Percentiles rank a stretch among this genome's conserved stretches.
Evolutionary conservation across 2,113 vertebrate genomes (phyloP).

Genomic region (Cryptotis parvus): DNA sequence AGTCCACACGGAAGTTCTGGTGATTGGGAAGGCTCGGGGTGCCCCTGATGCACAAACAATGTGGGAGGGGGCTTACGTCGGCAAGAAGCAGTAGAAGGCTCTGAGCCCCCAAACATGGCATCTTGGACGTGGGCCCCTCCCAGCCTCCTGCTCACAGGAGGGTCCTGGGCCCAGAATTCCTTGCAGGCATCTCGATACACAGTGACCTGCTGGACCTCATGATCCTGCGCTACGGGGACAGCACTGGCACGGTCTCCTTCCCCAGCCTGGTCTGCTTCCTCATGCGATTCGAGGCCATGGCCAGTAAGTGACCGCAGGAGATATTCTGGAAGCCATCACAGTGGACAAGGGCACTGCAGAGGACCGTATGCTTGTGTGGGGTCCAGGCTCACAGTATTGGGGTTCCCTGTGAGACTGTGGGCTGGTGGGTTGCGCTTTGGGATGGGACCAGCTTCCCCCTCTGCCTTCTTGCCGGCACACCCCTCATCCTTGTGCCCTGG

Average conservation of each 20-base stretch:
- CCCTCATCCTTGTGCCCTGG: no score
- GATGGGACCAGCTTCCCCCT: no score
- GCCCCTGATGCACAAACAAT: neutral
- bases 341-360: neutral
- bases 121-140: no score
- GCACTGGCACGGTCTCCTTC: constrained; percentile 67
- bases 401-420: no score
- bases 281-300: constrained; percentile 85
- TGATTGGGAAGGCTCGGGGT: neutral
- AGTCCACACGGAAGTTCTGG: neutral
- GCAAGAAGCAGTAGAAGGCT: neutral
- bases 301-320: constrained; percentile 78
- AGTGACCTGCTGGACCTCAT: constrained; percentile 78
- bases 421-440: no score
- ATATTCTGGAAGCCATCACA: neutral
- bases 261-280: constrained; percentile 85
- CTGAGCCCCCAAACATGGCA: fast-evolving
- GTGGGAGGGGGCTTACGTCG: no score
- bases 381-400: neutral
- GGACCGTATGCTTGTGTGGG: neutral
- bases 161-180: constrained; percentile 18
- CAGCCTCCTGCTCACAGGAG: fast-evolving
- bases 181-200: constrained; percentile 61
- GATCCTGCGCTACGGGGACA: constrained; percentile 78
- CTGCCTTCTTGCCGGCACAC: no score